Evolutionary conservation across 2,797 vertebrate genomes (phyloP), one percentile per base, ranked within the genome.

Genomic region (Picus viridis): DNA sequence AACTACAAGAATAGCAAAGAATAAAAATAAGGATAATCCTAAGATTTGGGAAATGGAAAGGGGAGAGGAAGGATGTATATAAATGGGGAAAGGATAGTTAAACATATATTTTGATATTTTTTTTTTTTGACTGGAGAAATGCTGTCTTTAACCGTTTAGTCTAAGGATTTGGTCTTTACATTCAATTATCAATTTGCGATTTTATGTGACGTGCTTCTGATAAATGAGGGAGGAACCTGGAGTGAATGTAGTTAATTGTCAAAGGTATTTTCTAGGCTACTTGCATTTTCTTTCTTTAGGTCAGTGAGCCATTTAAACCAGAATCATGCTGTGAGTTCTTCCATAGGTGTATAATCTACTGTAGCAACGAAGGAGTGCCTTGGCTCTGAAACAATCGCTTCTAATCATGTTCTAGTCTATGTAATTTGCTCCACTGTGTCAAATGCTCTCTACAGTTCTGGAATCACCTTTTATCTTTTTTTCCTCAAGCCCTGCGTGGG

Each of bases 361-460:
- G 0, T 2, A 75, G 49, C 19, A 70, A 8, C 2, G 1, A 29
- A 73, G 17, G 53, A 75, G 78, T 24, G 16, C 27, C 15, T 72
- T 86, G 13, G 5, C 45, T 84, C 62, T 71, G 53, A 29, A 65
- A 7, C 26, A 11, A 17, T 43, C 26, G 10, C 20, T 43, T 23
- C 22, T 76, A 8, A 7, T 59, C 0, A 2, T 7, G 3, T 70
- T 83, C 24, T n/a, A 14, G 30, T 41, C n/a, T 13, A 0, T 1
- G 0, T 64, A 0, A 51, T 68, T 76, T 54, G 16, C 20, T 71
- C 29, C 27, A 8, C 9, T 27, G 29, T 71, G 16, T 67, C 12
- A 36, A 36, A 68, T 16, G 51, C 23, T 83, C 12, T 26, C 8
- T 18, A 4, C 53, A 24, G 20, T 80, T 88, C 39, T 58, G 19